phyloP scores from a whole-genome alignment of 2,113 vertebrate species.

The Microcebus tavaratra region DNA sequence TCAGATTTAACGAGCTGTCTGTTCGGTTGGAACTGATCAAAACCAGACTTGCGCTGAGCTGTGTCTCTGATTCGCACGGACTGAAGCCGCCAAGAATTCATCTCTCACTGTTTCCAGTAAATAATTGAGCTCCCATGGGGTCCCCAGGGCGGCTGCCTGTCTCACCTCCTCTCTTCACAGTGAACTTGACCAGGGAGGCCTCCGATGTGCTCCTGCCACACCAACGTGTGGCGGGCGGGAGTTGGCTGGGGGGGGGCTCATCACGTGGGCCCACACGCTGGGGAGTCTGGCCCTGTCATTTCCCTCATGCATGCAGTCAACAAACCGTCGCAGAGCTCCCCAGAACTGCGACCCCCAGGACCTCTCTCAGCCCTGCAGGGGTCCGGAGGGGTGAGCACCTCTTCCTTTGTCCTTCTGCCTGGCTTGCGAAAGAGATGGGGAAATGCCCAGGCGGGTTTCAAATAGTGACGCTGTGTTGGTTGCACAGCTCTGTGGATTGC shows the following conservation, averaged over 20 bases:
- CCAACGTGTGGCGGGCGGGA: fast-evolving
- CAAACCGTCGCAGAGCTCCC: not conserved
- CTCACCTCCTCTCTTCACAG: conserved; percentile 48
- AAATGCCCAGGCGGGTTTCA: not conserved
- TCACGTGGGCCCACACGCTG: fast-evolving
- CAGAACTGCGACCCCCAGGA: not conserved
- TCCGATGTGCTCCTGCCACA: not conserved
- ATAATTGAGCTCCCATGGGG: conserved; percentile 48
- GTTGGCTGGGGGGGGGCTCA: not conserved
- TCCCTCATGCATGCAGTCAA: not conserved
- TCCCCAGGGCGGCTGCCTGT: not conserved
- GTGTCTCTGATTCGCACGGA: conserved; percentile 41
- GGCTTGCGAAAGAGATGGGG: not conserved
- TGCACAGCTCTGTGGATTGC: fast-evolving
- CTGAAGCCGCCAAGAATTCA: conserved; percentile 61
- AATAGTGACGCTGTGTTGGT: fast-evolving
- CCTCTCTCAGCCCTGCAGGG: not conserved
- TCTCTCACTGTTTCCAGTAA: conserved; percentile 59
- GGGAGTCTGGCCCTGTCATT: not conserved
- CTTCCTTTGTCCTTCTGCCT: not conserved
- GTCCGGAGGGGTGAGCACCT: not conserved
- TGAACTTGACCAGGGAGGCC: conserved; percentile 4
- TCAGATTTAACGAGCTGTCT: conserved; percentile 69
- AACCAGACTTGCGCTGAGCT: conserved; percentile 73
- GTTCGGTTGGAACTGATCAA: conserved; percentile 75